Percentiles rank a stretch among this genome's conserved stretches.
These are phyloP conservation scores for Chelonoidis abingdonii DNA, from an alignment of 2,113 vertebrate genomes.

Conservation along the genomic window DNA sequence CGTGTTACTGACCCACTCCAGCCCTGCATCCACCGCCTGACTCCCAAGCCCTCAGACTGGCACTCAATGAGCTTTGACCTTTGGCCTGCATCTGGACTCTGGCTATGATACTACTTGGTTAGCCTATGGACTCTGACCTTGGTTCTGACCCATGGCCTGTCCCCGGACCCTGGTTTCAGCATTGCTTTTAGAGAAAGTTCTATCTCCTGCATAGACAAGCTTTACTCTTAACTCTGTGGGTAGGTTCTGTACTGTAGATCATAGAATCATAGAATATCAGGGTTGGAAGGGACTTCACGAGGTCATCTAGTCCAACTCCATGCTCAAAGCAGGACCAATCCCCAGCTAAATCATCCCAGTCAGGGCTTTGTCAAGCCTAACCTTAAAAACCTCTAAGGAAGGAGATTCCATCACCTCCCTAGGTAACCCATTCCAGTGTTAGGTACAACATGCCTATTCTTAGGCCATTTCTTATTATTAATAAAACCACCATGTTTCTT, in stretches of 20 bases:
- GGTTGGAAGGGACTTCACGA: too few relatives aligned
- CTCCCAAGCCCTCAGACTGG: background rate
- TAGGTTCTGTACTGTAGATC: background rate
- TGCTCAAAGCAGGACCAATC: too few relatives aligned
- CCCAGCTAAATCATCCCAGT: too few relatives aligned
- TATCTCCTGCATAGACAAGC: background rate
- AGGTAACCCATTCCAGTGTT: too few relatives aligned
- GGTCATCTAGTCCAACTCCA: too few relatives aligned
- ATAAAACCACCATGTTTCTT: background rate
- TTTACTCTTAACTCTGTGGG: background rate
- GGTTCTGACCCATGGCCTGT: background rate
- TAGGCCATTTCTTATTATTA: background rate
- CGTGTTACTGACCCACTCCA: background rate
- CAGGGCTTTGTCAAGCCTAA: too few relatives aligned
- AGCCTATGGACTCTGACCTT: background rate
- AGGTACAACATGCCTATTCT: background rate
- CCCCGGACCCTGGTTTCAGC: background rate
- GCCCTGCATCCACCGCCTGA: too few relatives aligned
- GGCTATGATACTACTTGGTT: background rate
- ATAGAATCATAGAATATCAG: too few relatives aligned
- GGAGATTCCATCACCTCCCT: too few relatives aligned
- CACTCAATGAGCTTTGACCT: background rate
- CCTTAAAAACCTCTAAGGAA: too few relatives aligned
- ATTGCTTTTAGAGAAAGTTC: background rate
- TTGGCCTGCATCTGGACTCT: background rate